Conservation (phyloP, 1,140 invertebrate genomes). For the Drosophila navojoa region DNA sequence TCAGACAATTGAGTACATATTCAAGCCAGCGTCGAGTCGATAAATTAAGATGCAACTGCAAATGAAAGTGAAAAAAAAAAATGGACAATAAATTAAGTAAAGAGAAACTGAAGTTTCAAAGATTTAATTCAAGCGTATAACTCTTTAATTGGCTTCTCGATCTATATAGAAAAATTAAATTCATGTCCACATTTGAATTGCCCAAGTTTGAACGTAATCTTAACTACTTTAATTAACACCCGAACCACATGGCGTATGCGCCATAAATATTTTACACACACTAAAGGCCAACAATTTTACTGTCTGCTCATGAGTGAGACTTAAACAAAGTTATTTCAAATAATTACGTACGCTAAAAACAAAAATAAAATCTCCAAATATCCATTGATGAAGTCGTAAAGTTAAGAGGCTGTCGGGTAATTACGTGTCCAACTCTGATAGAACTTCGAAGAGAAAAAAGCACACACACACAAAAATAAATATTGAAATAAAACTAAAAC, state of each 20-base stretch:
- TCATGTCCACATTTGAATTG: no score
- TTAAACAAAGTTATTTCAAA: constrained; percentile 32
- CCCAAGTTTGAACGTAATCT: not conserved
- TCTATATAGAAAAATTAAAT: no score
- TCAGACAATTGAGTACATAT: constrained; percentile 8
- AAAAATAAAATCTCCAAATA: constrained; percentile 21
- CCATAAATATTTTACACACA: constrained; percentile 9
- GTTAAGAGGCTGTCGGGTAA: constrained; percentile 59
- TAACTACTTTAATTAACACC: not conserved
- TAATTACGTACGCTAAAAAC: constrained; percentile 52
- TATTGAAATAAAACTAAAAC: constrained; percentile 53
- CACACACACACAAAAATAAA: no score
- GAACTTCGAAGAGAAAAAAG: not conserved
- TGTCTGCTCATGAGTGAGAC: constrained; percentile 1
- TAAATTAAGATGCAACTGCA: constrained; percentile 4
- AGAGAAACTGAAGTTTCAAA: not conserved
- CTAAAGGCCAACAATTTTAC: constrained; percentile 17
- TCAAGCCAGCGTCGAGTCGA: not conserved
- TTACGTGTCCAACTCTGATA: constrained; percentile 50
- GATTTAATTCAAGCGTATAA: no score
- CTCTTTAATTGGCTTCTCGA: no score
- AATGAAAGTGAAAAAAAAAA: not conserved
- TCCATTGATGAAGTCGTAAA: constrained; percentile 72
- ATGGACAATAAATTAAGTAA: not conserved
- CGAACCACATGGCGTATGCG: constrained; percentile 20